Evolutionary conservation across 2,113 vertebrate species (phyloP).

Genomic region (Ptyas mucosa): DNA sequence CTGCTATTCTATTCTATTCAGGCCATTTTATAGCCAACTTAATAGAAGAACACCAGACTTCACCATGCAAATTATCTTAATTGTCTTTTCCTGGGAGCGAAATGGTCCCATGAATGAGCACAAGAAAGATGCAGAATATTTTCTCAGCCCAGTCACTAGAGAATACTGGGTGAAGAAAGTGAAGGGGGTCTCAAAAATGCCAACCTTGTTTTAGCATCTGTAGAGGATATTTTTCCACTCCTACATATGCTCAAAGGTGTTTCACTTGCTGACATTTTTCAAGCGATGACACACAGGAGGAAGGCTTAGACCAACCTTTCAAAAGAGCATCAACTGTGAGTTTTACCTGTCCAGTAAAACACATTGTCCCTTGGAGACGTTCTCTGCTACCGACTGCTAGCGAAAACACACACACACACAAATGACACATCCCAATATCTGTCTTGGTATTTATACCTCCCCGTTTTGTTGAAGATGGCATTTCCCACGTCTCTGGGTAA

Average conservation of each 20-base stretch:
- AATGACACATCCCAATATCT: background rate
- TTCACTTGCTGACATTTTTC: constrained; percentile 20
- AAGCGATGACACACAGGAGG: constrained; percentile 22
- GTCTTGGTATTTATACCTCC: constrained; percentile 5
- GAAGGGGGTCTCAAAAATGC: constrained; percentile 9
- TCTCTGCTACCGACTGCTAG: background rate
- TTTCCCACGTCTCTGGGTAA: no score
- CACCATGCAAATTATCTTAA: background rate
- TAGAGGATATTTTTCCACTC: background rate
- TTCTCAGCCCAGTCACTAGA: background rate
- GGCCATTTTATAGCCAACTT: background rate
- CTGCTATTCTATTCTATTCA: no score
- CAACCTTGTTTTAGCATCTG: constrained; percentile 16
- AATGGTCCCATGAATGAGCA: background rate
- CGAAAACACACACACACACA: background rate
- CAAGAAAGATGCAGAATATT: background rate
- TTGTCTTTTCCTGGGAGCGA: background rate
- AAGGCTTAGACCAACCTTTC: constrained; percentile 10
- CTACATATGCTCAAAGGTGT: constrained; percentile 13
- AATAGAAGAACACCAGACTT: background rate
- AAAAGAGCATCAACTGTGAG: constrained; percentile 10
- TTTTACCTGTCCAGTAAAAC: constrained; percentile 22
- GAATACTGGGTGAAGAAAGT: background rate
- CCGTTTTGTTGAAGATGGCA: background rate
- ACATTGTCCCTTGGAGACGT: constrained; percentile 14